These are phyloP conservation scores for Lampris megalopsis DNA, from an alignment of 2,113 vertebrate species.

Conservation along the genomic window DNA sequence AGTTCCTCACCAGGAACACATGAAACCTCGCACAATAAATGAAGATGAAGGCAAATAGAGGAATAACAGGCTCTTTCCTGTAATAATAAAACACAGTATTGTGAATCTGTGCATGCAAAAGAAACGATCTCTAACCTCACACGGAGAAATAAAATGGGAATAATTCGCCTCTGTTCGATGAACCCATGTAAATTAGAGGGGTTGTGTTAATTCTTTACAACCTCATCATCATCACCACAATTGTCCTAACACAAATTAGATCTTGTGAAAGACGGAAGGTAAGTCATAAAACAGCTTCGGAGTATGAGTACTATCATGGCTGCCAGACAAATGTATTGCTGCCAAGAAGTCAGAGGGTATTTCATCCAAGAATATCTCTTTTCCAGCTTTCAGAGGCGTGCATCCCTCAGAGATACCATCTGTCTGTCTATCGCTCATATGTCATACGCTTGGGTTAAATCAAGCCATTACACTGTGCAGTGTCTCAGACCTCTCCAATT, in stretches of 20 bases:
- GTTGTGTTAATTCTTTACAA: slow-evolving; percentile 5
- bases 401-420: slow-evolving; percentile 73
- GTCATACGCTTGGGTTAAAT: slow-evolving; percentile 51
- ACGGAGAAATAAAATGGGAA: too few relatives aligned
- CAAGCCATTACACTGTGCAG: slow-evolving; percentile 46
- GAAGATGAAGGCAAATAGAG: too few relatives aligned
- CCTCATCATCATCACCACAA: slow-evolving; percentile 37
- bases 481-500: slow-evolving; percentile 48
- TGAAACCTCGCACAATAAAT: too few relatives aligned
- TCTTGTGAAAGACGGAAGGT: slow-evolving; percentile 11
- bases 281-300: slow-evolving; percentile 52
- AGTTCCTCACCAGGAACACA: too few relatives aligned
- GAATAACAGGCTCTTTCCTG: too few relatives aligned
- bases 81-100: too few relatives aligned
- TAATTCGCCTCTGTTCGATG: not conserved
- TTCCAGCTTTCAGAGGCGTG: slow-evolving; percentile 70
- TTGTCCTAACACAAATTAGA: not conserved
- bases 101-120: too few relatives aligned
- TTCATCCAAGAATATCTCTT: slow-evolving; percentile 66
- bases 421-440: slow-evolving; percentile 68
- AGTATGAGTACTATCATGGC: slow-evolving; percentile 42
- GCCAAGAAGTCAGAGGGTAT: slow-evolving; percentile 67
- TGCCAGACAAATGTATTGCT: slow-evolving; percentile 51
- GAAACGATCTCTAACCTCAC: too few relatives aligned
- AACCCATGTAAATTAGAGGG: slow-evolving; percentile 52